These are phyloP conservation scores for Acronicta alni DNA, from an alignment of 2,888 invertebrate species.

Conservation along the genomic window DNA sequence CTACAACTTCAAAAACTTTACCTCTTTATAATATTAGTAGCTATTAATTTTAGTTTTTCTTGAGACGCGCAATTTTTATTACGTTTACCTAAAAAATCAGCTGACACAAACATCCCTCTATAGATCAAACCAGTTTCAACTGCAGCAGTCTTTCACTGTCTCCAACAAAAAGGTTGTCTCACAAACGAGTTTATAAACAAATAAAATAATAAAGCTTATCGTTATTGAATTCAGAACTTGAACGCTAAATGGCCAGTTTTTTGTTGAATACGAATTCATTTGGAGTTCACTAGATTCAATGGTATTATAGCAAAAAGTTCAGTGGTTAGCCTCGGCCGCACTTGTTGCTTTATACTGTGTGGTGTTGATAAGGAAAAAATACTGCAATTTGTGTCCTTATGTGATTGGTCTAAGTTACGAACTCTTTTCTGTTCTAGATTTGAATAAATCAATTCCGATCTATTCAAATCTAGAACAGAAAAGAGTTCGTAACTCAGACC, in stretches of 20 bases:
- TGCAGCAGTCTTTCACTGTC: conserved; percentile 27
- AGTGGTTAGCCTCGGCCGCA: conserved; percentile 40
- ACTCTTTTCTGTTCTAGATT: conserved; percentile 26
- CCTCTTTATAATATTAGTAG: no score
- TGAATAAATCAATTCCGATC: neutral
- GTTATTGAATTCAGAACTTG: conserved; percentile 56
- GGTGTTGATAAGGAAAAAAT: conserved; percentile 44
- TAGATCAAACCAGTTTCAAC: conserved; percentile 43
- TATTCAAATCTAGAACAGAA: conserved; percentile 18
- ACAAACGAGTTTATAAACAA: conserved; percentile 56
- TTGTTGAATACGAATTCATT: conserved; percentile 50
- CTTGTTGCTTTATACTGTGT: conserved; percentile 31
- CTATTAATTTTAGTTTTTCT: no score
- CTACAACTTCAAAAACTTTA: no score
- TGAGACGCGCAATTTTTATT: no score
- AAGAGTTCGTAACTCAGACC: conserved; percentile 19
- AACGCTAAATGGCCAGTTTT: conserved; percentile 47
- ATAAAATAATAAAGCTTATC: conserved; percentile 50
- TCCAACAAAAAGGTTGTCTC: conserved; percentile 52
- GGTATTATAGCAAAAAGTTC: conserved; percentile 51
- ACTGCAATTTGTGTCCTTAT: conserved; percentile 43
- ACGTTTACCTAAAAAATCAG: conserved; percentile 26
- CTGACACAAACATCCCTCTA: conserved; percentile 26
- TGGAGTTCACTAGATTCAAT: conserved; percentile 54
- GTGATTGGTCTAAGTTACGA: conserved; percentile 17